Evolutionary conservation across 2,113 vertebrate species (phyloP), one percentile per base, ranked within the genome.

Genomic region (Stegostoma tigrinum): DNA sequence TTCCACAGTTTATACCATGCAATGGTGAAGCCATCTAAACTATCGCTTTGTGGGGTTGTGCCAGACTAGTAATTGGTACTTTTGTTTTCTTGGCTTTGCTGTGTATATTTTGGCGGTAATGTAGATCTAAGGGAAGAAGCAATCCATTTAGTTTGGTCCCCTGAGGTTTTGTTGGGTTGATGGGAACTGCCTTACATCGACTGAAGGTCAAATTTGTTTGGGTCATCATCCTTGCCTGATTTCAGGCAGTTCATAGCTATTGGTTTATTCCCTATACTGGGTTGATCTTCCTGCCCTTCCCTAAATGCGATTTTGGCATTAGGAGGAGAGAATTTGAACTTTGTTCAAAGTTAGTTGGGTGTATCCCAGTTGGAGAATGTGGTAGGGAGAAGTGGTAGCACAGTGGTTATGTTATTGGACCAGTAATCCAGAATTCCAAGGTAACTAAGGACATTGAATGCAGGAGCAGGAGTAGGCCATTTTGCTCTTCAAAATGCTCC

Each of bases 171-270:
- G 1, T 67, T 93, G 55, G 89, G 89, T 66, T 61, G 61, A 93
- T 93, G 89, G 89, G 89, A 93, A 93, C 34, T 93, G 89, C 89
- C 55, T 8, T 61, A 93, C 89, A 38, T 67, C 67, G 66, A 66
- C 30, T 64, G 21, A n/a, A 93, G 89, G 61, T 93, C 61, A 93
- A 38, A 61, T 93, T 93, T 93, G 19, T 66, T 93, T 66, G 61
- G 89, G 89, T 93, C 61, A 67, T 61, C n/a, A 64, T 6, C 42
- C 61, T 93, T 93, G 89, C 89, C 61, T 93, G 89, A 10, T 34
- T 38, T 93, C 17, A 93, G 17, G 61, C 61, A 5, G 61, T 61
- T 91, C 89, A 93, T 17, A 38, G 34, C 66, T 67, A n/a, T n/a
- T 93, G 30, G 89, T 66, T 93, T 23, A 23, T 66, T 93, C 66